Evolutionary conservation across 2,888 invertebrate species (phyloP).

Genomic region (Eumacrocentrus americanus): DNA sequence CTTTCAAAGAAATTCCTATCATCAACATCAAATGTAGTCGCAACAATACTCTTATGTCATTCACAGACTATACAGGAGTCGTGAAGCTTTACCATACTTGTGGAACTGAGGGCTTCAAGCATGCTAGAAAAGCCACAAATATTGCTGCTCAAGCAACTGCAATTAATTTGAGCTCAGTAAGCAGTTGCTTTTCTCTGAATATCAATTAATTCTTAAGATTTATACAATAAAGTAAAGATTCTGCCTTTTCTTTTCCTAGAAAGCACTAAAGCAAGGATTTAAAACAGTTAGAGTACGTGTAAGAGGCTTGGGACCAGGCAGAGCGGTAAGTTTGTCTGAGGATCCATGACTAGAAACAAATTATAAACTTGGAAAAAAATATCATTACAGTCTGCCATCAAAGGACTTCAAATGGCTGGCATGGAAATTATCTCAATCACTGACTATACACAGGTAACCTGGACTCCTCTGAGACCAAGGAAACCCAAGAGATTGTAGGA

Average conservation of each 20-base stretch:
- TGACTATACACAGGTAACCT: constrained; percentile 86
- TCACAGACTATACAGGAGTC: constrained; percentile 69
- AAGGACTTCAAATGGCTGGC: constrained; percentile 92
- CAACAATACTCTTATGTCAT: constrained; percentile 86
- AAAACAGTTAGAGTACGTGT: constrained; percentile 79
- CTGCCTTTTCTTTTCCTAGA: constrained; percentile 64
- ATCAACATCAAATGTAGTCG: constrained; percentile 80
- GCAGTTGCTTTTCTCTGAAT: too few species aligned
- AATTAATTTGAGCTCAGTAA: constrained; percentile 76
- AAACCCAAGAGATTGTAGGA: constrained; percentile 83
- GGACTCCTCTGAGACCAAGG: constrained; percentile 76
- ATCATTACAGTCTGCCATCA: constrained; percentile 79
- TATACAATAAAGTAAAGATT: too few species aligned
- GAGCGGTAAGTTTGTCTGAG: constrained; percentile 85
- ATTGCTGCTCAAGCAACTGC: constrained; percentile 96
- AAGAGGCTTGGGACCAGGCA: constrained; percentile 85
- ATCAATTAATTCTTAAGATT: neutral
- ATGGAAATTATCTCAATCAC: constrained; percentile 89
- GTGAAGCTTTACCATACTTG: constrained; percentile 72
- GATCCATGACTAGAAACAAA: neutral
- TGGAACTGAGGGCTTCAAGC: constrained; percentile 93
- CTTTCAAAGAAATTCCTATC: constrained; percentile 81
- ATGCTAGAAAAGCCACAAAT: constrained; percentile 93
- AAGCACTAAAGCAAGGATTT: constrained; percentile 74
- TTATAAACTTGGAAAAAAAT: constrained; percentile 3